Evolutionary conservation across 1,140 invertebrate genomes (phyloP).

Genomic region (Aphidius ervi): DNA sequence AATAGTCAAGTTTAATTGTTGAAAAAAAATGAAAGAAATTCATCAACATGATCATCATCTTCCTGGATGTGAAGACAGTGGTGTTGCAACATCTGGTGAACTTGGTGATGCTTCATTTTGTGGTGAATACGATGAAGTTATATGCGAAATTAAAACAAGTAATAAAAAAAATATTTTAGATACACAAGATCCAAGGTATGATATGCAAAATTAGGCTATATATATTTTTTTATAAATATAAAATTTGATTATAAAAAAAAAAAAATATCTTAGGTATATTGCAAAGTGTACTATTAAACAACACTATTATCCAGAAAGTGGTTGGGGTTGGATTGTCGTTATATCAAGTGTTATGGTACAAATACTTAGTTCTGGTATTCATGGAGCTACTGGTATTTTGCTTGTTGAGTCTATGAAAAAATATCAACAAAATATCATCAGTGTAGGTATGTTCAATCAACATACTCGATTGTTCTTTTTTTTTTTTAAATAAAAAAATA

Average conservation of each 20-base stretch:
- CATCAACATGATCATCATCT: constrained; percentile 17
- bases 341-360: constrained; percentile 54
- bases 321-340: constrained; percentile 65
- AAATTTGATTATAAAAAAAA: neutral
- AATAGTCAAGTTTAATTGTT: too few relatives aligned
- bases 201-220: neutral
- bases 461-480: constrained; percentile 8
- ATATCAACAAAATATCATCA: constrained; percentile 35
- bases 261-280: constrained; percentile 38
- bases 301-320: constrained; percentile 65
- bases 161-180: constrained; percentile 25
- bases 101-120: constrained; percentile 34
- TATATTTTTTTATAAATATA: constrained; percentile 27
- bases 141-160: constrained; percentile 18
- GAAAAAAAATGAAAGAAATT: constrained; percentile 1
- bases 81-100: constrained; percentile 38
- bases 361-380: constrained; percentile 52
- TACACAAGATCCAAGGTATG: constrained; percentile 32
- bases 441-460: constrained; percentile 36
- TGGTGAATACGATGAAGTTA: constrained; percentile 32
- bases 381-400: constrained; percentile 50
- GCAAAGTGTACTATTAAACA: constrained; percentile 50
- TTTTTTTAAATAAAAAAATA: constrained; percentile 4
- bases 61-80: constrained; percentile 36
- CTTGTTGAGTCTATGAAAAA: constrained; percentile 39